phyloP scores from a whole-genome alignment of 2,888 invertebrate genomes.

The Eurytoma adleriae region DNA sequence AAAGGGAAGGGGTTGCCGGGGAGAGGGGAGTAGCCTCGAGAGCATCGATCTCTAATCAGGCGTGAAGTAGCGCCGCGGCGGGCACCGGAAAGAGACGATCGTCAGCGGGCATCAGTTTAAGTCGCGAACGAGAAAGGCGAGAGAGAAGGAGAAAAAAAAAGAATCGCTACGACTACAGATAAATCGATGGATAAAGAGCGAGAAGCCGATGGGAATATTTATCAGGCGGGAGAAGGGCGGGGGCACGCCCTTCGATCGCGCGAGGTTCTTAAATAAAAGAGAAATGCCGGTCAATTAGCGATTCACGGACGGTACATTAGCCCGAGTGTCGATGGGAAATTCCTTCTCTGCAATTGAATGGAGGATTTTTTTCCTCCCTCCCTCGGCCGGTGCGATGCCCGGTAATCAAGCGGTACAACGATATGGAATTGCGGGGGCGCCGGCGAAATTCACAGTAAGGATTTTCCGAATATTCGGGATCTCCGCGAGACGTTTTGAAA shows the following conservation, averaged over 20 bases:
- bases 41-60: conserved; percentile 55
- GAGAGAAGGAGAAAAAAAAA: conserved; percentile 17
- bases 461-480: conserved; percentile 43
- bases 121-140: conserved; percentile 27
- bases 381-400: background rate
- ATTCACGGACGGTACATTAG: too few relatives aligned
- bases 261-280: background rate
- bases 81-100: conserved; percentile 44
- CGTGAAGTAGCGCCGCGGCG: conserved; percentile 40
- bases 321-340: too few relatives aligned
- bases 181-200: conserved; percentile 44
- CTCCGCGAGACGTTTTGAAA: conserved; percentile 21
- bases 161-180: conserved; percentile 22
- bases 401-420: background rate
- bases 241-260: too few relatives aligned
- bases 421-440: background rate
- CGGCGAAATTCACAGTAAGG: conserved; percentile 8
- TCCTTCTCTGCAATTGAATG: too few relatives aligned
- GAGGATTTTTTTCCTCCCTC: too few relatives aligned
- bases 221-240: conserved; percentile 14
- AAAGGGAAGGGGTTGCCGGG: conserved; percentile 7
- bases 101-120: conserved; percentile 48
- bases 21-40: conserved; percentile 8
- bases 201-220: conserved; percentile 43
- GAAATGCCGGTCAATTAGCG: too few relatives aligned